phyloP scores from a whole-genome alignment of 2,113 vertebrate genomes.

The Vidua chalybeata region DNA sequence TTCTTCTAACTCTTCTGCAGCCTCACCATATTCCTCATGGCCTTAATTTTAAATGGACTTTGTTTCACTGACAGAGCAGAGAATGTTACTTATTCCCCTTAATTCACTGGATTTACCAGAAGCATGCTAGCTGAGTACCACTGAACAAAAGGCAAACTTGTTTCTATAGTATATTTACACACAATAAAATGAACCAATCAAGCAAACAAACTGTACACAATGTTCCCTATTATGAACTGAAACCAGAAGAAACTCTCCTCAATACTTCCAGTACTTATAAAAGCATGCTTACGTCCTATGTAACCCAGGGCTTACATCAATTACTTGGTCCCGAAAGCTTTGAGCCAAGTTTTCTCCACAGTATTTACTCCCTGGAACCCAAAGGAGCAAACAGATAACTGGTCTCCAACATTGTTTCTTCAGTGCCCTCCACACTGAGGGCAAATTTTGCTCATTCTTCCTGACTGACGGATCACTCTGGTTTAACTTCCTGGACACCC shows the following conservation, averaged over 20 bases:
- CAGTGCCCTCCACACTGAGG: background rate
- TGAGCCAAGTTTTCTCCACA: background rate
- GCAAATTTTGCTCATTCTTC: background rate
- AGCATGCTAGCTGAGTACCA: background rate
- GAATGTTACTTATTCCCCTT: background rate
- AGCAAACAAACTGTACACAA: conserved; percentile 5
- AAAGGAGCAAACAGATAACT: background rate
- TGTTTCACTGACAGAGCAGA: background rate
- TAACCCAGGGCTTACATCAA: background rate
- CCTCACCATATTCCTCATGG: rapidly evolving
- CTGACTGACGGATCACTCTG: background rate
- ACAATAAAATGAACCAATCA: conserved; percentile 24
- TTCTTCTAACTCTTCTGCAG: background rate
- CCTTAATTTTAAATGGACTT: background rate
- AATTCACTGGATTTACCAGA: background rate
- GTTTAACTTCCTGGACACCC: background rate
- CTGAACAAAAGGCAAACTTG: background rate
- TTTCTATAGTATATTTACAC: background rate
- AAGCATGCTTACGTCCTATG: background rate
- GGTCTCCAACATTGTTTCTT: background rate
- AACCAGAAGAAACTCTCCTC: background rate
- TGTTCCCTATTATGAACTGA: background rate
- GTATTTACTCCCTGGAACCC: background rate
- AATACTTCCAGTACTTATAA: background rate
- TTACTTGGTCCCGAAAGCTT: background rate